Conservation (phyloP, 2,797 vertebrate species). For the Oreochromis mossambicus region DNA sequence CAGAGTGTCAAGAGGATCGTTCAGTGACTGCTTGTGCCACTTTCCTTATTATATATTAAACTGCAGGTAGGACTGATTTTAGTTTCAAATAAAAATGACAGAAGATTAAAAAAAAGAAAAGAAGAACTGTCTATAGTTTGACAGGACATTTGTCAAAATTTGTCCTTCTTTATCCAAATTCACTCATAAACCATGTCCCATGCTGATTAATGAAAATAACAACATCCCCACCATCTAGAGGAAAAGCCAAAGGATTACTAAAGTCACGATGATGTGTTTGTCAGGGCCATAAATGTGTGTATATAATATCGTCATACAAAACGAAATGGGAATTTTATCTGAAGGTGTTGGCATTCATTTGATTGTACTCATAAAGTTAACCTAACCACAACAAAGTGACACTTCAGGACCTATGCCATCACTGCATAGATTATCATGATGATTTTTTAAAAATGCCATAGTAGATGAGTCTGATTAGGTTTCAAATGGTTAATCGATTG, state of each 20-base stretch:
- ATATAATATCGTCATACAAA: too few relatives aligned
- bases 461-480: not conserved
- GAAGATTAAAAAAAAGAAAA: not conserved
- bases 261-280: fast-evolving
- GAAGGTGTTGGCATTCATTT: not conserved
- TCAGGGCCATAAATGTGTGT: not conserved
- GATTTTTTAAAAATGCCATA: fast-evolving
- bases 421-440: not conserved
- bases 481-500: constrained; percentile 22
- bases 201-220: not conserved
- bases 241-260: not conserved
- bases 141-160: not conserved
- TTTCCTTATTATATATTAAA: not conserved
- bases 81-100: not conserved
- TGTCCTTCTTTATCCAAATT: not conserved
- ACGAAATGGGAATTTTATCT: not conserved
- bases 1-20: not conserved
- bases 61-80: not conserved
- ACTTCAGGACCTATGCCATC: not conserved
- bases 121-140: not conserved
- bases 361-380: not conserved
- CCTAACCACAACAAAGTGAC: not conserved
- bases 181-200: not conserved
- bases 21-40: not conserved
- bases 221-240: not conserved